These are phyloP conservation scores for Melanaphis sacchari DNA, from an alignment of 1,140 invertebrate genomes.

Conservation along the genomic window DNA sequence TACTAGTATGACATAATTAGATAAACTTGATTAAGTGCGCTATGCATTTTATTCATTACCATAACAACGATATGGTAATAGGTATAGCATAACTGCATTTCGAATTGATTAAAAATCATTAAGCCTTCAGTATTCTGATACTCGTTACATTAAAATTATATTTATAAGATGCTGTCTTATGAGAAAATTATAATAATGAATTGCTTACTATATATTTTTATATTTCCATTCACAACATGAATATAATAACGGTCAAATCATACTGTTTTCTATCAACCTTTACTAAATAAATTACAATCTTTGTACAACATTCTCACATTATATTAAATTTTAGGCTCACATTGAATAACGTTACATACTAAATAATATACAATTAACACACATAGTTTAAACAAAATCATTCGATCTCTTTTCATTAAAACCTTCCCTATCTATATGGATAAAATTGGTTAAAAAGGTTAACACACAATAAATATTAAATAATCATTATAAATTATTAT, in stretches of 20 bases:
- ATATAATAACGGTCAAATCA: background rate
- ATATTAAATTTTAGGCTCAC: background rate
- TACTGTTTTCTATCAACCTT: background rate
- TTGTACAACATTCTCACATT: background rate
- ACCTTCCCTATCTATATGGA: background rate
- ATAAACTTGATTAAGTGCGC: background rate
- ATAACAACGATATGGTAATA: background rate
- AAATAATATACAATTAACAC: background rate
- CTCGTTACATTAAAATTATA: background rate
- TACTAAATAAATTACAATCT: background rate
- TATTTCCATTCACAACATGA: background rate
- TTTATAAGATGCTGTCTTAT: background rate
- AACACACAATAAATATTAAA: background rate
- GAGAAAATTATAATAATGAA: background rate
- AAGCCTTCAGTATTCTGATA: background rate
- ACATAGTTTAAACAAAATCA: background rate
- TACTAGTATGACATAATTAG: background rate
- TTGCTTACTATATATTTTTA: background rate
- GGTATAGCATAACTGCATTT: background rate
- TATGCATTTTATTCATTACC: background rate
- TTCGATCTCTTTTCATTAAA: constrained; percentile 8
- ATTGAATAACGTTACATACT: background rate
- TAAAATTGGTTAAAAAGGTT: background rate
- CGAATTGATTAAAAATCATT: background rate
- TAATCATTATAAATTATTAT: background rate